Evolutionary conservation across 2,113 vertebrate genomes (phyloP), one percentile per base, ranked within the genome.

Genomic region (Anoplopoma fimbria): DNA sequence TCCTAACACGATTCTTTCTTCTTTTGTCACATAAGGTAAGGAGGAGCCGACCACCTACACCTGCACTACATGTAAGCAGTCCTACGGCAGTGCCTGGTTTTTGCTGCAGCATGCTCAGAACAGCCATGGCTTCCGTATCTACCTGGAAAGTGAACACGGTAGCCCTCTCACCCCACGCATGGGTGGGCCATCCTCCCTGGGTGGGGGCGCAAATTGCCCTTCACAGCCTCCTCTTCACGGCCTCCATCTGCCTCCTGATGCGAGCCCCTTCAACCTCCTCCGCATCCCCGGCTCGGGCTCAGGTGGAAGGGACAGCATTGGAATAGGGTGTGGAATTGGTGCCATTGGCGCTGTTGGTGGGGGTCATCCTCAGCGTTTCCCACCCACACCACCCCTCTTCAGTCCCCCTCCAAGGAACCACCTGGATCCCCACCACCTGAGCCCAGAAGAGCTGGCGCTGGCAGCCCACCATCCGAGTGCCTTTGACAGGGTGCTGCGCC

Each of bases 381-480:
- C 98, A 88, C 98, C 97, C 76, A 99, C 98, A 36, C 98, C 98
- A 14, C 98, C 98, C 80, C 96, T 99, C 91, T 99, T 99, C 96
- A 99, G 98, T 89, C 98, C 98, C 78, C 98, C 98, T 90, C 98
- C 98, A 36, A 97, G 98, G 91, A 98, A 99, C 95, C 98, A 99
- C 95, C 96, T 99, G 95, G 98, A 99, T 92, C 96, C 96, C 80
- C 98, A 99, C 94, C 98, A 98, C 93, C 96, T 99, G 96, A 99
- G 97, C 95, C 97, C 97, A 49, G 98, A 99, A 96, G 98, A 99
- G 94, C 96, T 99, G 97, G 97, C 97, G 94, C 96, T 99, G 95
- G 97, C 97, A 95, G 97, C 97, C 95, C 98, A 99, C 96, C 98
- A 99, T 95, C 98, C 98, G 96, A 99, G 98, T 99, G 98, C 98